Evolutionary conservation across 2,888 invertebrate species (phyloP).

Genomic region (Atrina japonica): DNA sequence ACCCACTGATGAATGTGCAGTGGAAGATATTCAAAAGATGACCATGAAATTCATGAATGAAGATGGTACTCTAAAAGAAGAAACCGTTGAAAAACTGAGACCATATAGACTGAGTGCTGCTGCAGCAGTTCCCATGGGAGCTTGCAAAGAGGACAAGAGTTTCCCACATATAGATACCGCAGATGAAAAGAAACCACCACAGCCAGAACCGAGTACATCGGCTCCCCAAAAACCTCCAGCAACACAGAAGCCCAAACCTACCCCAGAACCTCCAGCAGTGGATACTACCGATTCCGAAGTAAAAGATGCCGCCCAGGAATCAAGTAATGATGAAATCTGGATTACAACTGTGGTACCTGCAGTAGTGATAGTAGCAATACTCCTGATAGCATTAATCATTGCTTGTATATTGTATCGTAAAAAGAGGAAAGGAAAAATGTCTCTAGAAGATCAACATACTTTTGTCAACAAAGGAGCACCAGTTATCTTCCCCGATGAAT

Average conservation of each 20-base stretch:
- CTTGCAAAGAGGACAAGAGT: slow-evolving; percentile 80
- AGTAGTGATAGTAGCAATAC: slow-evolving; percentile 88
- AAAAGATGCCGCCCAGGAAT: slow-evolving; percentile 48
- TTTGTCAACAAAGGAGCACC: slow-evolving; percentile 87
- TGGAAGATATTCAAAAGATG: slow-evolving; percentile 87
- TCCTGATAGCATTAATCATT: slow-evolving; percentile 91
- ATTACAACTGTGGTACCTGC: slow-evolving; percentile 93
- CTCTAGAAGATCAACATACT: slow-evolving; percentile 86
- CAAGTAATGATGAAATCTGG: slow-evolving; percentile 77
- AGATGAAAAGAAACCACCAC: neutral
- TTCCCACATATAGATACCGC: slow-evolving; percentile 53
- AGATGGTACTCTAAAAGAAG: slow-evolving; percentile 78
- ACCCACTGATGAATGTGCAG: slow-evolving; percentile 88
- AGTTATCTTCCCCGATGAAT: slow-evolving; percentile 95
- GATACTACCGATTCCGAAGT: slow-evolving; percentile 32
- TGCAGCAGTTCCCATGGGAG: slow-evolving; percentile 60
- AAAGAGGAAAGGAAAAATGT: slow-evolving; percentile 90
- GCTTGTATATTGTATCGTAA: slow-evolving; percentile 93
- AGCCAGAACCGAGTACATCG: slow-evolving; percentile 19
- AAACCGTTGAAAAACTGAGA: slow-evolving; percentile 64
- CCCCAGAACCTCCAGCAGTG: slow-evolving; percentile 17
- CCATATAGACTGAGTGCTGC: slow-evolving; percentile 63
- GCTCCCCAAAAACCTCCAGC: slow-evolving; percentile 24
- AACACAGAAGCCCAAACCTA: slow-evolving; percentile 31
- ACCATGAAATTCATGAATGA: slow-evolving; percentile 80